Base-by-base conservation (phyloP, 2,888 invertebrate species). In the Tipula lateralis region DNA sequence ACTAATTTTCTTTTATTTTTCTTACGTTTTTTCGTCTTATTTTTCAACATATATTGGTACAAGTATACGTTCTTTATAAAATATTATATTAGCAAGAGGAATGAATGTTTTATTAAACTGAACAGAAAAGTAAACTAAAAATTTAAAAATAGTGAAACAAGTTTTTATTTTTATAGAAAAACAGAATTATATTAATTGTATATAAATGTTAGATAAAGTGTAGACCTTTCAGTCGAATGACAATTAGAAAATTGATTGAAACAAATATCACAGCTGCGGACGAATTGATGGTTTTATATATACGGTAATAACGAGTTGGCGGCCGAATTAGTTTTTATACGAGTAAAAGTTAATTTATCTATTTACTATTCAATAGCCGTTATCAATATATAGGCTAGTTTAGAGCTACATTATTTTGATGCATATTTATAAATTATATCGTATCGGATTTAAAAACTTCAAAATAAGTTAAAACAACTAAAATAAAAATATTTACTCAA, bases 161-260 rank as follows among this genome's bases (percentile, higher is more conserved):
- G 66, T 66, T 66, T 66, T 66, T n/a, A 66, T 66, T 66, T 66
- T 66, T 66, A 66, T 66, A 66, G 66, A 66, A 66, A 66, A 66
- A 66, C 9, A 66, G 66, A 66, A 66, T 66, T 66, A 66, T 66
- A 24, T 24, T 66, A 24, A 66, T 66, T 66, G 66, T 66, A 66
- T 1, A 66, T 13, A 66, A 44, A n/a, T 7, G 9, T 66, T 66
- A 66, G 66, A 66, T 66, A 66, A 66, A 66, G 44, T 50, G 19
- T 50, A 50, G 24, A 24, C 9, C 24, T 66, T 66, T 66, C 66
- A 66, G 24, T 66, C 24, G 66, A 66, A 66, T 66, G 66, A 24
- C 66, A 66, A 66, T 66, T 66, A 66, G 66, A n/a, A 66, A 66
- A 66, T 66, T 66, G 24, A 66, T 66, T 66, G 66, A 66, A n/a